Evolutionary conservation across 2,888 invertebrate species (phyloP), one percentile per base, ranked within the genome.

Genomic region (Zaprionus lineosus): DNA sequence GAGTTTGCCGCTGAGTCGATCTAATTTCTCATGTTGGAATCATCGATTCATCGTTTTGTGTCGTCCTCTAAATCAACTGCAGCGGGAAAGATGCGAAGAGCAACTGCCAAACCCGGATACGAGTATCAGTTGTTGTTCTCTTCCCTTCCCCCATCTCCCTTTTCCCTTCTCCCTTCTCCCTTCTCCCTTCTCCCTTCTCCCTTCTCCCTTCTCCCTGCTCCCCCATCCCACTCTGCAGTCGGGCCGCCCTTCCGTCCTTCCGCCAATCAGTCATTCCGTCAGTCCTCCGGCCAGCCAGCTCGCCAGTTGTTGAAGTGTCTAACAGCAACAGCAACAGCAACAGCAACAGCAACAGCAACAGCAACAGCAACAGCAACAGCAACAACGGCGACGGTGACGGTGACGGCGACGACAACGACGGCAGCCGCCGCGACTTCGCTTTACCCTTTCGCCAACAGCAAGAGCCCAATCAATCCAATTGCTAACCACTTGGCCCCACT

Each of bases 21-120:
- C 84, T 86, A 86, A 85, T 84, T 86, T 86, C 86, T 86, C 86
- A 86, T 86, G 83, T 66, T 64, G 79, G 63, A 76, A 79, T 84
- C 86, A 82, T 83, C 86, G 75, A 86, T 86, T 84, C 81, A 85
- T 85, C 83, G 78, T 82, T 84, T 84, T 75, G 74, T 71, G 59
- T 56, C 65, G 69, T 50, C 47, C 71, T 73, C 73, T 83, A 83
- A 79, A 85, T 84, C 75, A 81, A 81, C 75, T 65, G 62, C 48
- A 47, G 51, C 53, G 33, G 63, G 44, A 56, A 66, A 60, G 67
- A 46, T 34, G 47, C 39, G 59, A 2, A 19, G 33, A 37, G 15
- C 36, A 46, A 21, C 40, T 44, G 58, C 21, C n/a, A 18, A 40
- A 51, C 48, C 65, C 68, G 57, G 65, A 74, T 64, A 56, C 59